Conservation (phyloP, 2,113 vertebrate species). For the Alouatta palliata region DNA sequence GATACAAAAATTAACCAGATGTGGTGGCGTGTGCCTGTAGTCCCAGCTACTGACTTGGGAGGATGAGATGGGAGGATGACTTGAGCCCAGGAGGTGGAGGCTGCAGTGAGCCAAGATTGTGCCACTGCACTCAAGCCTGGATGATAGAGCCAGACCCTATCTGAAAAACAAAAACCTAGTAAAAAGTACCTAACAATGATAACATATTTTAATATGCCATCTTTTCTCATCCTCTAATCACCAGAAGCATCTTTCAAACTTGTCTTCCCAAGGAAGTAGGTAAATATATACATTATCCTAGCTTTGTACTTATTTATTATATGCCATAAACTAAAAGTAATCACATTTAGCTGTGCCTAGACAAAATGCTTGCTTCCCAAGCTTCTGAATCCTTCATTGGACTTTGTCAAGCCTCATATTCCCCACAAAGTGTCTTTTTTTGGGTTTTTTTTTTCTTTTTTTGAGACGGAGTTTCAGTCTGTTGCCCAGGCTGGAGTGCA, state of each 20-base stretch:
- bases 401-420: not conserved
- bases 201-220: constrained; percentile 12
- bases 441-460: too few species aligned
- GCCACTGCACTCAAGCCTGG: too few species aligned
- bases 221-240: not conserved
- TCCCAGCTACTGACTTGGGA: too few species aligned
- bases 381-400: not conserved
- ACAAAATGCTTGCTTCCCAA: not conserved
- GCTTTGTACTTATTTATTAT: constrained; percentile 34
- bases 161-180: not conserved
- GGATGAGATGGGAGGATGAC: too few species aligned
- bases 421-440: not conserved
- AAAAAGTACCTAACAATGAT: constrained; percentile 21
- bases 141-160: too few species aligned
- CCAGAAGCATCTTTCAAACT: constrained; percentile 32
- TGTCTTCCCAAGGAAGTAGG: not conserved
- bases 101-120: too few species aligned
- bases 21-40: too few species aligned
- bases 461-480: too few species aligned
- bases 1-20: too few species aligned
- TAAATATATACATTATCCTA: constrained; percentile 34
- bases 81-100: too few species aligned
- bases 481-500: too few species aligned
- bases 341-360: not conserved
- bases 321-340: constrained; percentile 3